Conservation (phyloP, 2,797 vertebrate genomes). For the Urosaurus nigricauda region DNA sequence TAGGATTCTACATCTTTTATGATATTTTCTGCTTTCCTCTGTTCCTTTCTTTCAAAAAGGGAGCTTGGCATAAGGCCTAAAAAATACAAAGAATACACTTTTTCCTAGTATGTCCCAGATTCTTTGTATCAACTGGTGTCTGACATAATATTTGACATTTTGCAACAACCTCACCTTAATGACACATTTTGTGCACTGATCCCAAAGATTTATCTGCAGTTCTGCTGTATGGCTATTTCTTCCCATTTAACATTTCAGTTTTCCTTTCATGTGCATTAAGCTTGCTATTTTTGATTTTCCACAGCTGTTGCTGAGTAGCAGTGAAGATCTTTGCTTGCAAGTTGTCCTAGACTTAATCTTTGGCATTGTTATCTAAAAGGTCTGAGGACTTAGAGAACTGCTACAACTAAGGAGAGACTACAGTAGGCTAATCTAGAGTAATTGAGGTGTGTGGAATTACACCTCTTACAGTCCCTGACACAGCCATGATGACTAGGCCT, state of each 20-base stretch:
- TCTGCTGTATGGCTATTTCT: background rate
- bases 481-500: background rate
- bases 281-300: background rate
- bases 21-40: background rate
- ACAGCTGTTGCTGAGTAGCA: background rate
- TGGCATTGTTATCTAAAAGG: background rate
- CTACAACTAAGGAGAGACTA: background rate
- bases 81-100: background rate
- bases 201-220: background rate
- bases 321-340: background rate
- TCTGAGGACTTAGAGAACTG: background rate
- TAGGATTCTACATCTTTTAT: background rate
- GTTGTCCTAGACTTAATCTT: background rate
- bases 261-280: background rate
- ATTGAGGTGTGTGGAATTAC: too few relatives aligned
- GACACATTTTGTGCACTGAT: background rate
- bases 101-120: background rate
- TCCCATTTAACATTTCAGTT: background rate
- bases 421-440: background rate
- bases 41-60: background rate
- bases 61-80: background rate
- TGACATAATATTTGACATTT: slow-evolving; percentile 3
- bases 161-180: background rate
- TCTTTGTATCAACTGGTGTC: background rate
- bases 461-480: background rate